These are phyloP conservation scores for Anticlea derivata DNA, from an alignment of 2,888 invertebrate genomes.

Conservation along the genomic window DNA sequence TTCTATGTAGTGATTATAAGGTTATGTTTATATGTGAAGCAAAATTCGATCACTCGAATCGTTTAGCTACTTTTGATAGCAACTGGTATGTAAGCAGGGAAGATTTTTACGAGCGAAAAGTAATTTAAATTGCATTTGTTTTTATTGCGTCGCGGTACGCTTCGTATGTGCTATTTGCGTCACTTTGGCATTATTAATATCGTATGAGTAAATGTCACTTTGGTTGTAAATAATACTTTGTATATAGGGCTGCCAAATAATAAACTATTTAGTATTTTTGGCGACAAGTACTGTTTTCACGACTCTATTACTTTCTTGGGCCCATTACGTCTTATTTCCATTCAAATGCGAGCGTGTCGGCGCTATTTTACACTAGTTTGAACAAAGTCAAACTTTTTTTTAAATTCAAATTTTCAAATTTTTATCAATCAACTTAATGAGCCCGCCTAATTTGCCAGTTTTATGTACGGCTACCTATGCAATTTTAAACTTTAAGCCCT, in stretches of 20 bases:
- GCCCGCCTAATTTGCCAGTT: too few species aligned
- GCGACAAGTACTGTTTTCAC: neutral
- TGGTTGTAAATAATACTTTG: conserved; percentile 17
- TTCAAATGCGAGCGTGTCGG: too few species aligned
- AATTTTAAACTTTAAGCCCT: neutral
- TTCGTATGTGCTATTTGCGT: conserved; percentile 13
- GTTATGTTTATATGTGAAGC: too few species aligned
- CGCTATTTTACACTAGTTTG: too few species aligned
- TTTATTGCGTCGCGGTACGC: conserved; percentile 10
- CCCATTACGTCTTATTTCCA: too few species aligned
- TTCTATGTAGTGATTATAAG: too few species aligned
- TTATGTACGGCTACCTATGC: neutral
- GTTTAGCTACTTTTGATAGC: conserved; percentile 4
- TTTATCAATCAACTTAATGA: too few species aligned
- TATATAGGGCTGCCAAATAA: conserved; percentile 12
- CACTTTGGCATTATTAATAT: conserved; percentile 9
- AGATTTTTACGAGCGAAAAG: conserved; percentile 17
- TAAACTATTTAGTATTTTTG: conserved; percentile 1
- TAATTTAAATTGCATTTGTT: conserved; percentile 16
- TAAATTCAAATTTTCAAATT: too few species aligned
- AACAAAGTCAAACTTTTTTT: too few species aligned
- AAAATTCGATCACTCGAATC: neutral
- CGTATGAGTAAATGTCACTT: conserved; percentile 15
- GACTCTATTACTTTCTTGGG: neutral
- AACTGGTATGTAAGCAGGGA: neutral